A percentile compares a stretch with the other conserved stretches of the same genome.
Evolutionary conservation across 2,797 vertebrate genomes (phyloP).

Genomic region (Nannoperca australis): DNA sequence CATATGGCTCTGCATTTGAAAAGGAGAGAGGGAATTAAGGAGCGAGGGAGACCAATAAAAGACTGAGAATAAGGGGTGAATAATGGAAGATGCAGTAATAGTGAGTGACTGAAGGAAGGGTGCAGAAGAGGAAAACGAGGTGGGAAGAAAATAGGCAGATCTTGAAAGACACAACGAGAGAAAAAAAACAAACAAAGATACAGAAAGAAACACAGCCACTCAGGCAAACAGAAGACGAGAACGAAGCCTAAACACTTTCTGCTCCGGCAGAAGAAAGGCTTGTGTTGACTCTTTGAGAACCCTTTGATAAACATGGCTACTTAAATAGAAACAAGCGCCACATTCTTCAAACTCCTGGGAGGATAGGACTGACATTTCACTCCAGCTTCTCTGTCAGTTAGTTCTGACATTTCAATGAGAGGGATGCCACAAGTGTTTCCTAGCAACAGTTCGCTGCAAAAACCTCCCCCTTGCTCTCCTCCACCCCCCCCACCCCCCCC

Average conservation of each 20-base stretch:
- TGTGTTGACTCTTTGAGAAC: conserved; percentile 52
- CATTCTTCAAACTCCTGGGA: conserved; percentile 69
- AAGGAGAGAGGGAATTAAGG: conserved; percentile 47
- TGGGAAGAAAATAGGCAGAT: neutral
- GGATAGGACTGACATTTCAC: conserved; percentile 76
- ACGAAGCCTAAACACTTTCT: conserved; percentile 34
- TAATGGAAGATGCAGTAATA: conserved; percentile 28
- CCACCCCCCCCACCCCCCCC: neutral
- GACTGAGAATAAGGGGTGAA: conserved; percentile 28
- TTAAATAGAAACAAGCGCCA: conserved; percentile 63
- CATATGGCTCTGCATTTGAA: conserved; percentile 57
- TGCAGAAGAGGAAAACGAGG: neutral
- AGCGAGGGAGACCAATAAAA: conserved; percentile 36
- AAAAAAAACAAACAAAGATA: neutral
- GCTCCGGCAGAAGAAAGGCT: conserved; percentile 42
- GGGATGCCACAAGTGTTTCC: conserved; percentile 88
- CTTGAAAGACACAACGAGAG: conserved; percentile 8
- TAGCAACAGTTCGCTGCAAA: conserved; percentile 86
- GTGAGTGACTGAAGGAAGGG: neutral
- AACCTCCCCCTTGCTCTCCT: conserved; percentile 35
- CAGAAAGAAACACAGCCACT: conserved; percentile 2
- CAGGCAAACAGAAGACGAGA: conserved; percentile 33
- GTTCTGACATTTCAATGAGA: conserved; percentile 78
- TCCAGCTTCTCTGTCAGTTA: conserved; percentile 68
- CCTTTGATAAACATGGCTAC: conserved; percentile 69